Evolutionary conservation across 2,888 invertebrate genomes (phyloP), one percentile per base, ranked within the genome.

Genomic region (Chymomyza procnemis): DNA sequence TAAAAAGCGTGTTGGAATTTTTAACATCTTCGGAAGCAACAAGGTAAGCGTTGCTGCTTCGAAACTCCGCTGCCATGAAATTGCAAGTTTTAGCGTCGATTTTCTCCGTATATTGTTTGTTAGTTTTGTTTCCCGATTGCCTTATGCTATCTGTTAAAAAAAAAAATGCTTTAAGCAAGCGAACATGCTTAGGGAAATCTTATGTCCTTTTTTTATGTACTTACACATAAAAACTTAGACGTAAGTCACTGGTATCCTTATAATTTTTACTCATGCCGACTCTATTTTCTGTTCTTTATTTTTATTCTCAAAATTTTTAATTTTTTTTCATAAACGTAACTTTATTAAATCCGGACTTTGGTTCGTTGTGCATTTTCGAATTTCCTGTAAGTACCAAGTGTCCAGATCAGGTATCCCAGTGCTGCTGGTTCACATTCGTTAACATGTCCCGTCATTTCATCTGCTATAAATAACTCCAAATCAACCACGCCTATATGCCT

Each of bases 11-110:
- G 95, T 95, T 61, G 97, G 97, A 52, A 92, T 99, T 69, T 95
- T 98, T 85, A 95, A 96, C 85, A 95, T 98, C 90, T 98, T 98
- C 92, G 95, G 96, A 88, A 96, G 96, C 82, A 96, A 96, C 92
- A 98, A 98, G 97, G 98, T 98, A 93, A 86, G 87, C 67, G 48
- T 63, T 21, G 61, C 66, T 71, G 67, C 12, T 41, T 12, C 34
- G 9, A 12, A 26, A 12, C 1, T 1, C 34, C 12, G n/a, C n/a
- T 12, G 6, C 9, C 19, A 3, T 18, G 16, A 50, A 16, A 41
- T 41, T 41, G 34, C 34, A 41, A 41, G 34, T 41, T 41, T 12
- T 41, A 41, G 34, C 34, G 34, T 41, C 34, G 12, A 41, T 41
- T 12, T 41, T 41, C 1, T 41, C 9, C 9, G 12, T 41, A 12